Conservation (phyloP, 2,113 vertebrate genomes). For the Mohoua ochrocephala region DNA sequence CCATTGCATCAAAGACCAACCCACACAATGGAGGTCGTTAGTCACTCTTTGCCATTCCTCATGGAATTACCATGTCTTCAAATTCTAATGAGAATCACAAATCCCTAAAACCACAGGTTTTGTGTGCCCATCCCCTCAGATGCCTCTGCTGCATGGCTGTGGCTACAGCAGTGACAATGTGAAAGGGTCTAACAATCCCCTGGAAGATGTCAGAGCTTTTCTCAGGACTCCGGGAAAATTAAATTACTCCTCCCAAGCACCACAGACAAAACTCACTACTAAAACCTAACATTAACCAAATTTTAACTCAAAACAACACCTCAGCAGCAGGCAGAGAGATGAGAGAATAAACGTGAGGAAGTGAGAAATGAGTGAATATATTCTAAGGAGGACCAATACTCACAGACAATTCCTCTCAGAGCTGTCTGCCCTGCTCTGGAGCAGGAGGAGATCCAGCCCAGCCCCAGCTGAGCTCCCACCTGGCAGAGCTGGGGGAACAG, state of each 20-base stretch:
- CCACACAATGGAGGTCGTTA: not conserved
- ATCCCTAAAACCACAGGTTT: not conserved
- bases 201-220: not conserved
- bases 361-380: not conserved
- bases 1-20: not conserved
- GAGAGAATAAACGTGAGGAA: not conserved
- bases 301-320: fast-evolving
- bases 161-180: fast-evolving
- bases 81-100: fast-evolving
- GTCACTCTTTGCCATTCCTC: not conserved
- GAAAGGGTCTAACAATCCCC: not conserved
- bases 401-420: not conserved
- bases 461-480: too few species aligned
- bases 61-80: not conserved
- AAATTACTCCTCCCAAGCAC: not conserved
- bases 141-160: not conserved
- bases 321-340: not conserved
- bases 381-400: not conserved
- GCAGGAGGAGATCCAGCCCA: fast-evolving
- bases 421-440: fast-evolving
- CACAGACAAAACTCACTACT: not conserved
- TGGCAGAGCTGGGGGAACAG: too few species aligned
- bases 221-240: not conserved
- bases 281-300: not conserved
- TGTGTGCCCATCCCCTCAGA: fast-evolving